These are phyloP conservation scores for Gymnocheta viridis DNA, from an alignment of 2,888 invertebrate species.

Conservation along the genomic window DNA sequence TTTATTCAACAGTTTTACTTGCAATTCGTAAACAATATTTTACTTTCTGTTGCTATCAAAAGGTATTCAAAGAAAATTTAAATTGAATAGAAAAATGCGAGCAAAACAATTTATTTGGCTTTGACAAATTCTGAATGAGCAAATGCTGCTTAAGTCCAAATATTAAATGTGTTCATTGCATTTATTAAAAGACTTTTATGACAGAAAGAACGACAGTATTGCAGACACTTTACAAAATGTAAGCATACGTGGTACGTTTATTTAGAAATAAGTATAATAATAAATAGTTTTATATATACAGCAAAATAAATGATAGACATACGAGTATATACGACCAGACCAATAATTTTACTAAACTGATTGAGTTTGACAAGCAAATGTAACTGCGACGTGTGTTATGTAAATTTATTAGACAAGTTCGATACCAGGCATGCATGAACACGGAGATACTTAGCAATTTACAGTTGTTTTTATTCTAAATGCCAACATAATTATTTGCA, in stretches of 20 bases:
- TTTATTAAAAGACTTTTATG: slow-evolving; percentile 42
- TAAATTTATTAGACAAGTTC: not conserved
- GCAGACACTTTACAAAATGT: slow-evolving; percentile 16
- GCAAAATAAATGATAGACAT: not conserved
- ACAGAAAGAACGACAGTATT: not conserved
- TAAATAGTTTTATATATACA: slow-evolving; percentile 1
- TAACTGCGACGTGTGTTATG: not conserved
- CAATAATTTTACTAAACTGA: slow-evolving; percentile 13
- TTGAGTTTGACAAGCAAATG: not conserved
- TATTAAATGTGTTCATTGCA: slow-evolving; percentile 46
- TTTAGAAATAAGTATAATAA: slow-evolving; percentile 9
- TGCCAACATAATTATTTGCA: no score
- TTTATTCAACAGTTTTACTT: slow-evolving; percentile 10
- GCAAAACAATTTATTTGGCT: slow-evolving; percentile 20
- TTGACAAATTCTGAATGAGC: slow-evolving; percentile 49
- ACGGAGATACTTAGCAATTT: no score
- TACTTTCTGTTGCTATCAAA: slow-evolving; percentile 15
- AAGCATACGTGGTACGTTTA: not conserved
- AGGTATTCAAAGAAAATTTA: not conserved
- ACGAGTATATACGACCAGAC: not conserved
- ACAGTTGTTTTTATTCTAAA: no score
- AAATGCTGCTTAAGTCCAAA: slow-evolving; percentile 46
- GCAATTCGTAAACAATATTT: not conserved
- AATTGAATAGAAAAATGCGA: slow-evolving; percentile 5
- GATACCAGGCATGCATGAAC: no score